phyloP scores from a whole-genome alignment of 2,113 vertebrate species.

The Urocynchramus pylzowi region DNA sequence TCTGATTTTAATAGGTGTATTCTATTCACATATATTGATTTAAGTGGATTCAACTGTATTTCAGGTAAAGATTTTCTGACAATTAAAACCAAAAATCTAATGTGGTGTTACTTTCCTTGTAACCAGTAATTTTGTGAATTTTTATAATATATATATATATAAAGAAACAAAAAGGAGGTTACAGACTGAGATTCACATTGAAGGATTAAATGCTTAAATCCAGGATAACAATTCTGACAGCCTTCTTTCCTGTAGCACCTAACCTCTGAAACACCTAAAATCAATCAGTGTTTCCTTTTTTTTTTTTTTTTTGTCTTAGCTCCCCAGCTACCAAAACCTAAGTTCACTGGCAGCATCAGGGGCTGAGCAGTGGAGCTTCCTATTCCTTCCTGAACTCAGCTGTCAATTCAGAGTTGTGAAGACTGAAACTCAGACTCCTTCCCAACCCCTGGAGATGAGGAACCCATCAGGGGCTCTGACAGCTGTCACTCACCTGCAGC shows the following conservation, averaged over 20 bases:
- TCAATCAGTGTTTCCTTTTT: background rate
- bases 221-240: background rate
- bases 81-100: slow-evolving; percentile 24
- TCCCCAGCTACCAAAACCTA: background rate
- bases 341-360: background rate
- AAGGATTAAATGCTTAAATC: background rate
- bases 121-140: background rate
- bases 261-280: background rate
- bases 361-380: background rate
- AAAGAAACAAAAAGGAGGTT: background rate
- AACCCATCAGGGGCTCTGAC: background rate
- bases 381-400: background rate
- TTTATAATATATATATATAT: background rate
- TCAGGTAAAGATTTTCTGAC: slow-evolving; percentile 69
- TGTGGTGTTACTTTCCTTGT: background rate
- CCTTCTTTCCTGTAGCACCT: background rate
- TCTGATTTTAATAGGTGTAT: slow-evolving; percentile 40
- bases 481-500: background rate
- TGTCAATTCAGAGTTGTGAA: background rate
- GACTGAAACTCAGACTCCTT: background rate
- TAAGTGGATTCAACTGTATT: slow-evolving; percentile 38
- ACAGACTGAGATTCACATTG: background rate
- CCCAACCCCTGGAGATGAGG: background rate
- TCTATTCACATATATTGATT: slow-evolving; percentile 60
- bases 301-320: background rate